Base-by-base conservation (phyloP, 2,797 vertebrate genomes). In the Tragelaphus oryx region DNA sequence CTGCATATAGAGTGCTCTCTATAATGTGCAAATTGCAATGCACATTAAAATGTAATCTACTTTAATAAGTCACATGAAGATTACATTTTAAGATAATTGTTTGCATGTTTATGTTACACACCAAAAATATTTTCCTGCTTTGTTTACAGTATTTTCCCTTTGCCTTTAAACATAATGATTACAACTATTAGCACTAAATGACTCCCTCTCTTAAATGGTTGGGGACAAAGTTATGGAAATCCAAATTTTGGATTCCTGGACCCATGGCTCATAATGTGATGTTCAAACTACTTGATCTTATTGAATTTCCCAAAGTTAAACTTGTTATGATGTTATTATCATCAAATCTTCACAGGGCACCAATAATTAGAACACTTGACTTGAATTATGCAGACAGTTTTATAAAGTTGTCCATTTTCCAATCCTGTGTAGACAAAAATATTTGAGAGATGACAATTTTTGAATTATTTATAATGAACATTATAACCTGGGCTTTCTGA, bases 21-120 rank as follows among this genome's bases (percentile, higher is more conserved):
- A 37, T 96, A 94, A 98, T 97, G 98, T 95, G 98, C 98, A 98
- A 98, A 98, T 98, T 98, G 98, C 98, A 97, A 96, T 1, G 96
- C 98, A 95, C 98, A 98, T 98, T 98, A 98, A 98, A 98, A 98
- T 97, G 98, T 98, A 98, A 98, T 98, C 98, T 98, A 82, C 98
- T 98, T 98, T 98, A 98, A 98, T 98, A 98, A 98, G 98, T 98
- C 98, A 97, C 97, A 98, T 98, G 98, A 98, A 98, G 98, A 98
- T 98, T 98, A 98, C 98, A 97, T 98, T 98, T 98, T 98, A 97
- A 98, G 98, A 98, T 98, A 99, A 98, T 98, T 98, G 97, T 95
- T 98, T 97, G 98, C 2, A 1, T 98, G 97, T 98, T 98, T 98
- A 98, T 98, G 97, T 97, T 89, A 62, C 55, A 97, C 96, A 81